Evolutionary conservation across 2,797 vertebrate species (phyloP).

Genomic region (Morelia viridis): DNA sequence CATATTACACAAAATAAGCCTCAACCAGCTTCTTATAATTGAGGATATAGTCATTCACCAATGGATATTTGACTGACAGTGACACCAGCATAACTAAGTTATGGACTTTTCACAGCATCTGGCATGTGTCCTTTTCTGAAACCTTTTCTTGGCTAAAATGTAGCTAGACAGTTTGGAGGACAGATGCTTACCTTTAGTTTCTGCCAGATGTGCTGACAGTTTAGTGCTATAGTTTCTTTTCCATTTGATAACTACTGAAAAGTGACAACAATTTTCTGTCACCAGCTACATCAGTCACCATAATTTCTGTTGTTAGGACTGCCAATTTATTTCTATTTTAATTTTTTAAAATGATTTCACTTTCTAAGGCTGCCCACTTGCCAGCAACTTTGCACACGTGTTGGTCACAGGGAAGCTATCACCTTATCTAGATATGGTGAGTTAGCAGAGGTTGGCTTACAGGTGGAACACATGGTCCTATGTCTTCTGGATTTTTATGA

Average conservation of each 20-base stretch:
- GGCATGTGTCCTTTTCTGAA: constrained; percentile 53
- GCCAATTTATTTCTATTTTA: constrained; percentile 43
- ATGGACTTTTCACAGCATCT: constrained; percentile 44
- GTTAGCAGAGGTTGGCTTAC: constrained; percentile 7
- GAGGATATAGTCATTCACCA: not conserved
- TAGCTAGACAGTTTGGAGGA: constrained; percentile 40
- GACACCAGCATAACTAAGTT: constrained; percentile 25
- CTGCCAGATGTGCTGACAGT: constrained; percentile 49
- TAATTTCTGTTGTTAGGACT: constrained; percentile 24
- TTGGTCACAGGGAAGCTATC: constrained; percentile 28
- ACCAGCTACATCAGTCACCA: constrained; percentile 36
- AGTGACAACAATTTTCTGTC: constrained; percentile 51
- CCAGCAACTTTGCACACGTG: constrained; percentile 31
- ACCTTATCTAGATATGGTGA: not conserved
- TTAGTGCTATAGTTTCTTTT: constrained; percentile 50
- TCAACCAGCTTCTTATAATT: not conserved
- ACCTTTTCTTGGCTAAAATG: constrained; percentile 40
- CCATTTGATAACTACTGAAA: constrained; percentile 53
- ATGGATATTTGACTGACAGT: constrained; percentile 29
- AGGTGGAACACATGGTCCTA: not conserved
- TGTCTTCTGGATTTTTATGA: not conserved
- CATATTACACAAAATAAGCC: constrained; percentile 1
- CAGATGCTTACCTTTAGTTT: constrained; percentile 49
- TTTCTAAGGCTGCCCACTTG: constrained; percentile 13
- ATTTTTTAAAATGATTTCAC: not conserved